These are phyloP conservation scores for Himantopus leucocephalus DNA, from an alignment of 2,113 vertebrate genomes.

Conservation along the genomic window DNA sequence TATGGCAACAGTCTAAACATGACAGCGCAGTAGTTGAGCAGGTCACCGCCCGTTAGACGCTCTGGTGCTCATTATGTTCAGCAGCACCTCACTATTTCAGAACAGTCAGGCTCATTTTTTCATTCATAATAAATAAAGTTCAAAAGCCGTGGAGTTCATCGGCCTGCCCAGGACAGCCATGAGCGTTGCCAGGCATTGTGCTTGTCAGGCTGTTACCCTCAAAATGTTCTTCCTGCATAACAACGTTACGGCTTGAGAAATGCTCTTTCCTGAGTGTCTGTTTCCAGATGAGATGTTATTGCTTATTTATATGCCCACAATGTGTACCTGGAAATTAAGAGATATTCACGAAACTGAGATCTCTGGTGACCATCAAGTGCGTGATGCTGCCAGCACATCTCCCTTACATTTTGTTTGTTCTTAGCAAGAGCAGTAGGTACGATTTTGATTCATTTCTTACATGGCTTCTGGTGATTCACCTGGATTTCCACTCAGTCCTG, in stretches of 20 bases:
- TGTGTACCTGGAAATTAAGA: background rate
- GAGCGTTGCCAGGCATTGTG: background rate
- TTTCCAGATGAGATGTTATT: background rate
- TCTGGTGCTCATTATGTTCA: background rate
- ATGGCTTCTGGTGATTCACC: background rate
- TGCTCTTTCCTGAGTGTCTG: background rate
- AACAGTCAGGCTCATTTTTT: background rate
- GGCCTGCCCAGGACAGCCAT: background rate
- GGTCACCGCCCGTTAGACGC: fast-evolving
- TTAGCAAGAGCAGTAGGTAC: background rate
- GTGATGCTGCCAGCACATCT: background rate
- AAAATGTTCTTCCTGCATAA: background rate
- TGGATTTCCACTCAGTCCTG: background rate
- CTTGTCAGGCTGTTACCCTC: background rate
- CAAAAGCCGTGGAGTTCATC: background rate
- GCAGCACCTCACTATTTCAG: background rate
- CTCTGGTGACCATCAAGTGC: background rate
- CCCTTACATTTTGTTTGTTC: background rate
- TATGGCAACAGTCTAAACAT: background rate
- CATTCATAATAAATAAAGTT: background rate
- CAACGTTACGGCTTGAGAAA: background rate
- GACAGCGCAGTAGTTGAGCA: background rate
- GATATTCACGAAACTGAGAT: background rate
- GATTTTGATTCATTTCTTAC: background rate
- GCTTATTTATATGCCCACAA: background rate